Conservation (phyloP, 2,113 vertebrate genomes). For the Delphinus delphis region DNA sequence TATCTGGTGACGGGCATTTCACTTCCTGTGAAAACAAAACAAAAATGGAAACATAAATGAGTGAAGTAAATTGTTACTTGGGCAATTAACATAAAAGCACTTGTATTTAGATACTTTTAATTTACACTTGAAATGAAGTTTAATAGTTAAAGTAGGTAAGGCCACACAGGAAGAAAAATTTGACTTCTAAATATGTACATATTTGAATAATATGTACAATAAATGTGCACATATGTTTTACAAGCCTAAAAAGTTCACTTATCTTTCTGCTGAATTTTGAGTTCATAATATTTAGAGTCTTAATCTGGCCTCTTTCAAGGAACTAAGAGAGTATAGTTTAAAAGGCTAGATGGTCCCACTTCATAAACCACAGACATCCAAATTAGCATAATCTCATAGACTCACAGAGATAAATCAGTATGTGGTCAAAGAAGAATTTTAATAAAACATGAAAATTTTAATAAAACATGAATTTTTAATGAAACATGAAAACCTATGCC, state of each 20-base stretch:
- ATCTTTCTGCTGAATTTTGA: slow-evolving; percentile 41
- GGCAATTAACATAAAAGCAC: slow-evolving; percentile 68
- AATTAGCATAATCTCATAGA: slow-evolving; percentile 17
- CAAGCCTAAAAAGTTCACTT: not conserved
- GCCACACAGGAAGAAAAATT: slow-evolving; percentile 68
- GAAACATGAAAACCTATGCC: slow-evolving; percentile 43
- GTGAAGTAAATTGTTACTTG: slow-evolving; percentile 70
- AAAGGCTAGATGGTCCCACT: slow-evolving; percentile 27
- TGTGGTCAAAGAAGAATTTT: slow-evolving; percentile 57
- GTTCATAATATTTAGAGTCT: slow-evolving; percentile 26
- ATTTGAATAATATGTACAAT: slow-evolving; percentile 8
- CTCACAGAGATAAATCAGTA: slow-evolving; percentile 14
- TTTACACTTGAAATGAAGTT: slow-evolving; percentile 67
- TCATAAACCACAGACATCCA: slow-evolving; percentile 55
- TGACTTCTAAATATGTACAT: not conserved
- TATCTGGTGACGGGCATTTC: slow-evolving; percentile 61
- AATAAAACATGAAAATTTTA: slow-evolving; percentile 53
- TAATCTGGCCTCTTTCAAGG: slow-evolving; percentile 32
- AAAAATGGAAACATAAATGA: slow-evolving; percentile 69
- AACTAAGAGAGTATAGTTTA: slow-evolving; percentile 46
- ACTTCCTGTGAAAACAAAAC: slow-evolving; percentile 73
- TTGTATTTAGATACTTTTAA: slow-evolving; percentile 69
- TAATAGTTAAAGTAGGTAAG: slow-evolving; percentile 46
- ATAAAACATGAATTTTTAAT: slow-evolving; percentile 61
- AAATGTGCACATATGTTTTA: slow-evolving; percentile 13